These are phyloP conservation scores for Bibio marci DNA, from an alignment of 2,888 invertebrate genomes.

Conservation along the genomic window DNA sequence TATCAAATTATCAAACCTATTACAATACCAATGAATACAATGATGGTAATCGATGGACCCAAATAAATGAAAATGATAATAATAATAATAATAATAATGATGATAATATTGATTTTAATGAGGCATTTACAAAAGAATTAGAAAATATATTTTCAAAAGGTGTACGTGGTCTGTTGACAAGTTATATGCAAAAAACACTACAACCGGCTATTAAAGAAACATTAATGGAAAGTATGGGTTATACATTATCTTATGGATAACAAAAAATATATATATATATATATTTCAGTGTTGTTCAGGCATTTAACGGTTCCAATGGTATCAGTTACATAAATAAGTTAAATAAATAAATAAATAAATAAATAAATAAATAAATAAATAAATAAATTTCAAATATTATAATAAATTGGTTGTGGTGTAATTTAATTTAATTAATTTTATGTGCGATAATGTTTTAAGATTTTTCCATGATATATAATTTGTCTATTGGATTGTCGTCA, in stretches of 20 bases:
- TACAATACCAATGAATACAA: not conserved
- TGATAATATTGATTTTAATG: too few relatives aligned
- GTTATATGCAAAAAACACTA: slow-evolving; percentile 67
- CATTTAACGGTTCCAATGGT: too few relatives aligned
- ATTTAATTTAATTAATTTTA: too few relatives aligned
- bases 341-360: too few relatives aligned
- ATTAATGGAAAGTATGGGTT: slow-evolving; percentile 73
- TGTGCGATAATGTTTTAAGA: too few relatives aligned
- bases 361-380: not conserved
- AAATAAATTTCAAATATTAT: not conserved
- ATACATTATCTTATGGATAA: slow-evolving; percentile 71
- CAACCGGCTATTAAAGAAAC: slow-evolving; percentile 76
- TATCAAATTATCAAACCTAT: not conserved
- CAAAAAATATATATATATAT: too few relatives aligned
- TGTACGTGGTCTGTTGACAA: slow-evolving; percentile 60
- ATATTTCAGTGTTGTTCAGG: too few relatives aligned
- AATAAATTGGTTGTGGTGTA: too few relatives aligned
- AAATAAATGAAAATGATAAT: not conserved
- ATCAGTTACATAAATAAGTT: too few relatives aligned
- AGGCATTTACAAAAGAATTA: slow-evolving; percentile 62
- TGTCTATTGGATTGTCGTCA: too few relatives aligned
- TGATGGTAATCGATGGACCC: not conserved
- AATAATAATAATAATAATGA: slow-evolving; percentile 32
- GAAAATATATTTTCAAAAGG: slow-evolving; percentile 72
- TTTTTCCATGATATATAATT: too few relatives aligned